Conservation (phyloP, 1,140 invertebrate genomes). For the Ephestia elutella region DNA sequence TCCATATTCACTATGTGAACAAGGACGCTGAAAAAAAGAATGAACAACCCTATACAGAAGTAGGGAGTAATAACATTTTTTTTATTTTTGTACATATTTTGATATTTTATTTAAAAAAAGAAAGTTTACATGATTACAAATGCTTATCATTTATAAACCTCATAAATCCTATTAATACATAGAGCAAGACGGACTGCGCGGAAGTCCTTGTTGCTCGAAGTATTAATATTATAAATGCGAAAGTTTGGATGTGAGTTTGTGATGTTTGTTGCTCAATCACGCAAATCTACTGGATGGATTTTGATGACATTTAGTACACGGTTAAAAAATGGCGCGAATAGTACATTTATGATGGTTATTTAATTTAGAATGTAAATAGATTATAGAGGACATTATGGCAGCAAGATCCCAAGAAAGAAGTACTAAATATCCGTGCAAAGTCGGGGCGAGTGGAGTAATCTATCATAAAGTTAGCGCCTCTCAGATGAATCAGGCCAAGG, state of each 20-base stretch:
- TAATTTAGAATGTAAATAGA: too few relatives aligned
- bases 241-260: too few relatives aligned
- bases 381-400: too few relatives aligned
- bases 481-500: neutral
- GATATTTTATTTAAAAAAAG: neutral
- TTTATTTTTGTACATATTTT: slow-evolving; percentile 4
- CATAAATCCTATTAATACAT: too few relatives aligned
- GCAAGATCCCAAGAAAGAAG: neutral
- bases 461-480: neutral
- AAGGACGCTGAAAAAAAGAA: neutral
- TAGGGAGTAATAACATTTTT: neutral
- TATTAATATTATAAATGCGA: too few relatives aligned
- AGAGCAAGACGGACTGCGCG: too few relatives aligned
- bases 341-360: too few relatives aligned
- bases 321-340: too few relatives aligned
- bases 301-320: too few relatives aligned
- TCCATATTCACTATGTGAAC: slow-evolving; percentile 15
- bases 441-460: neutral
- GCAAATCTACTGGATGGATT: too few relatives aligned
- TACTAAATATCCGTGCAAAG: neutral
- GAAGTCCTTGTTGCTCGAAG: too few relatives aligned
- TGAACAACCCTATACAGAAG: neutral
- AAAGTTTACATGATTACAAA: neutral
- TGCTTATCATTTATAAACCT: neutral
- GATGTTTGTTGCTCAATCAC: too few relatives aligned